Conservation (phyloP, 2,113 vertebrate genomes). For the Campylomormyrus numenius region DNA sequence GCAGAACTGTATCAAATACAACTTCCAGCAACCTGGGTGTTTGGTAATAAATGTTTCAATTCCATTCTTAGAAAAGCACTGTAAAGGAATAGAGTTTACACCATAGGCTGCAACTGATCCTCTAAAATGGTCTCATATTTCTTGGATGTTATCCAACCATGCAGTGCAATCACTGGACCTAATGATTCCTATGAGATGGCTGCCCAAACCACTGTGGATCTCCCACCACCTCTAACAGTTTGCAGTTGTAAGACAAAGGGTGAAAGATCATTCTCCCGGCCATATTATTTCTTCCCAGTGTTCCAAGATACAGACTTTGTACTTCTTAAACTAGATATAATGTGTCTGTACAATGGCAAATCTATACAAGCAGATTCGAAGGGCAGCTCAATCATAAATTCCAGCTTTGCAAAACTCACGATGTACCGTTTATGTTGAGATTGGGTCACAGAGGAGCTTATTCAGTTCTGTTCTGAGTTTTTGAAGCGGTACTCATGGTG, state of each 20-base stretch:
- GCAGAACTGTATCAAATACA: background rate
- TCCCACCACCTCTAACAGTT: background rate
- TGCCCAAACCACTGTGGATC: background rate
- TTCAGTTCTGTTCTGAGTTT: background rate
- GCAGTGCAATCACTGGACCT: background rate
- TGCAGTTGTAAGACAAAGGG: background rate
- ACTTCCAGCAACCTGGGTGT: background rate
- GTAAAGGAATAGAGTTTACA: background rate
- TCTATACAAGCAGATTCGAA: background rate
- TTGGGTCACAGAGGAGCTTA: background rate
- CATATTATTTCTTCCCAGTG: background rate
- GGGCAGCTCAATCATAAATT: background rate
- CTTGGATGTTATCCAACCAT: background rate
- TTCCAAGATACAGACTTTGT: background rate
- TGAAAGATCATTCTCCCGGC: background rate
- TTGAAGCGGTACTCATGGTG: background rate
- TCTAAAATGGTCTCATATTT: background rate
- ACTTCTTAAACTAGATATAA: background rate
- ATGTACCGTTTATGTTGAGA: background rate
- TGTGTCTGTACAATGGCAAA: background rate
- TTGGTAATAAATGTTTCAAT: background rate
- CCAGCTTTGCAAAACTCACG: background rate
- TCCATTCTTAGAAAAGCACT: background rate
- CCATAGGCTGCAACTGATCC: background rate
- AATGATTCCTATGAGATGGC: background rate